Base-by-base conservation (phyloP, 1,140 invertebrate species). In the Notospermus geniculatus region DNA sequence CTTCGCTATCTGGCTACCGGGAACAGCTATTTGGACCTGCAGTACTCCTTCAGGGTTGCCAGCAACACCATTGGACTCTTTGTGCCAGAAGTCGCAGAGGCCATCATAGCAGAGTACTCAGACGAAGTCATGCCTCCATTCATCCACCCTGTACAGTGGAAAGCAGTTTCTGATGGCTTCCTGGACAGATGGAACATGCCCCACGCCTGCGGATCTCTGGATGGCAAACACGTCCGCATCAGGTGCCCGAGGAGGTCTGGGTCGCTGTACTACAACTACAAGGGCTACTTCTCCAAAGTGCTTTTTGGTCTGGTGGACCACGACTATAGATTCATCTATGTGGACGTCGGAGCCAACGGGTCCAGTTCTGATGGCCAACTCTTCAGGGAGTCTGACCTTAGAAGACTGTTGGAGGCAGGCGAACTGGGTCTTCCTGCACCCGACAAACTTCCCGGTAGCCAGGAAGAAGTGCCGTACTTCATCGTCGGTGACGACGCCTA, bases 401-500 rank as follows among this genome's bases (percentile, higher is more conserved):
- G 60, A 41, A 46, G 66, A 39, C 57, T 52, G 56, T n/a, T n/a
- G n/a, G n/a, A n/a, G n/a, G n/a, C n/a, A 53, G 57, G 45, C 15
- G 53, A 59, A 23, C 63, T 64, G 59, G 60, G 57, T 7, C 64
- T 68, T 59, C 76, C 74, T 30, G 25, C 29, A 39, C 53, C 66
- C 13, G 64, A 58, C 11, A 54, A 30, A 5, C 57, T 73, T n/a
- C 62, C 62, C 13, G 53, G 62, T 36, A 63, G 64, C 39, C 41
- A 65, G 43, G 22, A 39, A 25, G 28, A 62, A 43, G 43, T 71
- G 52, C 69, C 64, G 25, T 71, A 66, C 55, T 66, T 68, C 53
- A 30, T 76, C 28, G 19, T 72, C 17, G 70, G 62, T 50, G 74
- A 76, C 62, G 71, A 73, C 43, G 74, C 70, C 9, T 76, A n/a